These are phyloP conservation scores for Phalera bucephala DNA, from an alignment of 2,888 invertebrate species.

Conservation along the genomic window DNA sequence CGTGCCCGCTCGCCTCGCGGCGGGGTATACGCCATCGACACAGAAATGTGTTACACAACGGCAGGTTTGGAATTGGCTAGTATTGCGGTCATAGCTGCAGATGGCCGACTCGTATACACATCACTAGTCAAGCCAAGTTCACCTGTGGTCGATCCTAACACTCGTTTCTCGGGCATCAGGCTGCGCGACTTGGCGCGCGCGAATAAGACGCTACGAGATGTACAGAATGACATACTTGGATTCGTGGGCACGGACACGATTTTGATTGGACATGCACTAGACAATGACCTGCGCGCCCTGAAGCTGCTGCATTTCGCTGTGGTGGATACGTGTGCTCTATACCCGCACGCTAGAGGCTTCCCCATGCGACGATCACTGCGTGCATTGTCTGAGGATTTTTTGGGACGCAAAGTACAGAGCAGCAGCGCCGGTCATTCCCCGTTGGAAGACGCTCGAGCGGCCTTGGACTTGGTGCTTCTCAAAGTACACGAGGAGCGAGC, in stretches of 20 bases:
- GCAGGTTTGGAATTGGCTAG: slow-evolving; percentile 93
- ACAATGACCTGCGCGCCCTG: slow-evolving; percentile 95
- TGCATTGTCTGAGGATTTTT: slow-evolving; percentile 87
- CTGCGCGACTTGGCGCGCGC: slow-evolving; percentile 82
- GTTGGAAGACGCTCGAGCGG: slow-evolving; percentile 95
- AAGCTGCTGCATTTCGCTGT: slow-evolving; percentile 92
- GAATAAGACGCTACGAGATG: slow-evolving; percentile 88
- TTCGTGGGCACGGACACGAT: slow-evolving; percentile 93
- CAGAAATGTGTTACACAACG: slow-evolving; percentile 98
- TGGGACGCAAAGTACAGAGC: slow-evolving; percentile 92
- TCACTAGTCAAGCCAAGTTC: slow-evolving; percentile 91
- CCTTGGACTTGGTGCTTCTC: slow-evolving; percentile 94
- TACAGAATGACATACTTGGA: slow-evolving; percentile 92
- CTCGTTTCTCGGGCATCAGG: slow-evolving; percentile 96
- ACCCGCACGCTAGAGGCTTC: slow-evolving; percentile 92
- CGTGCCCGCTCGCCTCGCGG: slow-evolving; percentile 79
- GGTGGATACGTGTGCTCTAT: slow-evolving; percentile 95
- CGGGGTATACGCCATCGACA: slow-evolving; percentile 93
- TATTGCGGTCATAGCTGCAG: slow-evolving; percentile 90
- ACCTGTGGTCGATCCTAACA: slow-evolving; percentile 96
- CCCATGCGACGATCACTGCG: slow-evolving; percentile 93
- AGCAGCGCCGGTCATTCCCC: slow-evolving; percentile 91
- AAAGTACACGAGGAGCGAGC: slow-evolving; percentile 80
- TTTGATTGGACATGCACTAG: slow-evolving; percentile 96
- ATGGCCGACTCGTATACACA: slow-evolving; percentile 92